A percentile compares a stretch with the other conserved stretches of the same genome.
Evolutionary conservation across 2,797 vertebrate species (phyloP).

Genomic region (Clarias pachynema): DNA sequence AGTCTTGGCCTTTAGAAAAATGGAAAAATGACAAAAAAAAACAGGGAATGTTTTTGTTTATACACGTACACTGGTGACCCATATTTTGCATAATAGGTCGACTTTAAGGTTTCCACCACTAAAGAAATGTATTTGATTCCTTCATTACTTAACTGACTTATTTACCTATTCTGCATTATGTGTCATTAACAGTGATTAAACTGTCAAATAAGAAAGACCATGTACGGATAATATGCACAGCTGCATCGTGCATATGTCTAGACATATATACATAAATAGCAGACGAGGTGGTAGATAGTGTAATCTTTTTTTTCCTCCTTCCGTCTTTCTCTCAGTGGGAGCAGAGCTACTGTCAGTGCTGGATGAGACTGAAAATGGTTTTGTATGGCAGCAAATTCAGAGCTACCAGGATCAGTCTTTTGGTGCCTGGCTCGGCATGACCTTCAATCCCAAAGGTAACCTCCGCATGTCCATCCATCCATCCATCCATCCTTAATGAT

Average conservation of each 20-base stretch:
- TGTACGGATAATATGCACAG: neutral
- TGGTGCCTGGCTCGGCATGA: conserved; percentile 95
- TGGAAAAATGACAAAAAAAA: too few relatives aligned
- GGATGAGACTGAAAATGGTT: conserved; percentile 92
- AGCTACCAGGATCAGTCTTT: conserved; percentile 80
- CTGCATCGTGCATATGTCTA: neutral
- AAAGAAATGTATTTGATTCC: neutral
- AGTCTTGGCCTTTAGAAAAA: too few relatives aligned
- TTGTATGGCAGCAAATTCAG: conserved; percentile 95
- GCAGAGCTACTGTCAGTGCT: conserved; percentile 88
- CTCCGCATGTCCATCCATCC: neutral
- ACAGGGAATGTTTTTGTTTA: too few relatives aligned
- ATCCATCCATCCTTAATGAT: neutral
- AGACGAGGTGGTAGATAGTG: neutral
- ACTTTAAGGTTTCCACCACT: neutral
- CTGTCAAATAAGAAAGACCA: neutral
- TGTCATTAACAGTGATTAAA: neutral
- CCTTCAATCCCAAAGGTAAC: conserved; percentile 84
- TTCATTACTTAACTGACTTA: neutral
- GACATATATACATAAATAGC: neutral
- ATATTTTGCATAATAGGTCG: too few relatives aligned
- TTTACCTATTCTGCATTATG: neutral
- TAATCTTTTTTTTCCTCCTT: conserved; percentile 3
- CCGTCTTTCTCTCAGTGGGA: conserved; percentile 73
- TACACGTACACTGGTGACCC: too few relatives aligned